Evolutionary conservation across 1,140 invertebrate species (phyloP), one percentile per base, ranked within the genome.

Genomic region (Carcinoscorpius rotundicauda): DNA sequence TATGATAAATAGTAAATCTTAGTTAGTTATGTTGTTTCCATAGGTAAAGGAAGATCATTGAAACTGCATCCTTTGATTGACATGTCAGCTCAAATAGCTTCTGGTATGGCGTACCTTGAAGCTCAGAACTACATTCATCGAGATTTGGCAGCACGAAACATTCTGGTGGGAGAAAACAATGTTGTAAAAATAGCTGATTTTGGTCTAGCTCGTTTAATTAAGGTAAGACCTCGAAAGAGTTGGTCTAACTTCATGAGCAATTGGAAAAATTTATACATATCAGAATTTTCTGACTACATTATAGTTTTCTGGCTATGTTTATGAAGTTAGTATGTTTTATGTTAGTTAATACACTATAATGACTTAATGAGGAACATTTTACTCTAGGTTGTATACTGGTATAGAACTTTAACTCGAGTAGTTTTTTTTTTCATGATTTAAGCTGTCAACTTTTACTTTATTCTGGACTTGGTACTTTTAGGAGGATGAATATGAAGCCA

Each of bases 91-190:
- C 97, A 99, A 81, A 98, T 99, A 71, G 96, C 97, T 0, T 87
- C 92, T 70, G 97, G 97, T 69, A 99, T 99, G 97, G 95, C 96
- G 6, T 99, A 98, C 77, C 82, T 99, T 63, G 97, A 99, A 79
- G 94, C 93, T 55, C 95, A 98, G 78, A 98, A 98, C 80, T 99
- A 98, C 77, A 98, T 99, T 71, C 97, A 99, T 77, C 83, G 93
- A 74, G 93, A 97, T 78, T 81, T 97, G 71, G 93, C 93, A 56
- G 92, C 92, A 3, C 83, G 97, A 71, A 99, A 99, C 77, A 97
- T 99, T 60, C 84, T 99, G 0, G 94, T 99, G 9, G 93, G 91
- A 9, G 95, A 98, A 69, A 86, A 85, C 69, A 96, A 95, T 76
- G 86, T 92, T 68, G 96, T 99, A 1, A 85, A 86, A 71, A 85